Conservation (phyloP, 2,797 vertebrate species). For the Pseudocheirus occidentalis region DNA sequence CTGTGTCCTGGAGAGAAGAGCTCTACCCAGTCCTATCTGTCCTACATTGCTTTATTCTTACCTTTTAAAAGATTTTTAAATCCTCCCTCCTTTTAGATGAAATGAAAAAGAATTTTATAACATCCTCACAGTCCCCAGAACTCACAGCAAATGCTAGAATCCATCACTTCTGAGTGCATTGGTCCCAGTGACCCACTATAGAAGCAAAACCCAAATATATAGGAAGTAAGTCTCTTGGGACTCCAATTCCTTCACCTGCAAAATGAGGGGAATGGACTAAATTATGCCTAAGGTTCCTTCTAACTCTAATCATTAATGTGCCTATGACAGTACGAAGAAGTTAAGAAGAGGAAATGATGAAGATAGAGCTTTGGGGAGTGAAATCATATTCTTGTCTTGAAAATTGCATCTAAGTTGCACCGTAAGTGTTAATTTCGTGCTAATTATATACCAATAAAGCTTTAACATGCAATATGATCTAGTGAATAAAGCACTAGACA, state of each 20-base stretch:
- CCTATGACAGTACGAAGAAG: background rate
- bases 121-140: background rate
- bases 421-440: background rate
- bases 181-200: background rate
- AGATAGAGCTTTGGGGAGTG: background rate
- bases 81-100: background rate
- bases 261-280: background rate
- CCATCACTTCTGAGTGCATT: background rate
- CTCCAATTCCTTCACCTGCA: background rate
- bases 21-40: background rate
- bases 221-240: background rate
- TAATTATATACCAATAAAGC: background rate
- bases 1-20: background rate
- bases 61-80: background rate
- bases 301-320: background rate
- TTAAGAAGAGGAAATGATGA: background rate
- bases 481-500: background rate
- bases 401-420: background rate
- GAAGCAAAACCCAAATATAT: background rate
- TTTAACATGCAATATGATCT: background rate
- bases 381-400: slow-evolving; percentile 4
- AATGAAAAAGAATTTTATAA: background rate
- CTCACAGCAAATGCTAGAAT: background rate
- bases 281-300: background rate
- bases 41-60: background rate